Evolutionary conservation across 1,140 invertebrate species (phyloP).

Genomic region (Calephelis virginiensis): DNA sequence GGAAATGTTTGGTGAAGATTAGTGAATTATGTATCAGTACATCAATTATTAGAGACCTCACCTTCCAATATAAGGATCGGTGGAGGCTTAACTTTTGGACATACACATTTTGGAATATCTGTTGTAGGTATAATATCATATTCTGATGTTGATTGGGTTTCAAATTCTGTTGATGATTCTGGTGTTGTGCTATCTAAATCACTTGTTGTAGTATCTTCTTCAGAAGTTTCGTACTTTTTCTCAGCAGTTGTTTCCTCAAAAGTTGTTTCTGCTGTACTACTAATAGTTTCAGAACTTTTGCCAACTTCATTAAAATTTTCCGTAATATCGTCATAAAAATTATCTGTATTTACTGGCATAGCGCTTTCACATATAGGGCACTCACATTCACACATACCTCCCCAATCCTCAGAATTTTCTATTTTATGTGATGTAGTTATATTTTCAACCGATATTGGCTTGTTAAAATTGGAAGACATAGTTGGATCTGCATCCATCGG

Average conservation of each 20-base stretch:
- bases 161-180: conserved; percentile 28
- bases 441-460: conserved; percentile 54
- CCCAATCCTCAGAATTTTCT: conserved; percentile 65
- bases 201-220: conserved; percentile 17
- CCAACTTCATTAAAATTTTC: conserved; percentile 33
- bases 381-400: conserved; percentile 86
- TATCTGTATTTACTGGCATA: conserved; percentile 54
- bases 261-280: neutral
- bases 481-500: conserved; percentile 69
- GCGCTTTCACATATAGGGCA: conserved; percentile 81
- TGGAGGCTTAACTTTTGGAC: conserved; percentile 81
- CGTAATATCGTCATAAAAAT: conserved; percentile 61
- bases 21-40: conserved; percentile 58
- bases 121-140: conserved; percentile 52
- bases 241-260: neutral
- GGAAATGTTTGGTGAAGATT: conserved; percentile 58
- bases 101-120: conserved; percentile 72
- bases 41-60: conserved; percentile 77
- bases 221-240: conserved; percentile 11
- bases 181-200: conserved; percentile 30
- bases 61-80: conserved; percentile 88
- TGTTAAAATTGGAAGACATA: conserved; percentile 65
- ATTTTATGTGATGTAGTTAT: conserved; percentile 42
- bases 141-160: conserved; percentile 40
- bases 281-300: neutral